Base-by-base conservation (phyloP, 2,113 vertebrate genomes). In the Anoplopoma fimbria region DNA sequence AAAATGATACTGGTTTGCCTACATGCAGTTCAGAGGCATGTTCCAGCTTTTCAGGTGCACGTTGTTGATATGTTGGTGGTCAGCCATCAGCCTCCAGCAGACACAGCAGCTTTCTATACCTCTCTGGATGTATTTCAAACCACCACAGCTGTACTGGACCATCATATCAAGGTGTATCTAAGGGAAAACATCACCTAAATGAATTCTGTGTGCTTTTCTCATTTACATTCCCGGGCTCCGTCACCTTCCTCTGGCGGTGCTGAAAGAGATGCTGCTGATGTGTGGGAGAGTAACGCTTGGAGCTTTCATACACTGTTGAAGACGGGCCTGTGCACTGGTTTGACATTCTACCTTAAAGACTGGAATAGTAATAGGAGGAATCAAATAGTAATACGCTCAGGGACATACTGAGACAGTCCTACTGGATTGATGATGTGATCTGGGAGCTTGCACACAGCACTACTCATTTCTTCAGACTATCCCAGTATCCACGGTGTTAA, bases 171-270 rank as follows among this genome's bases (percentile, higher is more conserved):
- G 7, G 6, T 57, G 17, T n/a, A 71, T 9, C 0, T 2, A 33
- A 45, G 29, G 38, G 17, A 40, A 75, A 79, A 19, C n/a, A n/a
- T n/a, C n/a, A n/a, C n/a, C 62, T 55, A 2, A 51, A 51, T 55
- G 0, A 25, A 63, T 45, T 49, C 36, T 58, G n/a, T 40, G 27
- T 12, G 67, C 31, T 83, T 25, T 68, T 21, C 21, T 71, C 75
- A 83, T 79, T 74, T 64, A 33, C 47, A 84, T 84, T 69, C 13
- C 45, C 14, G n/a, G 68, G 51, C 80, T 68, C 8, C 25, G n/a
- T 49, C 79, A 25, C 67, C 64, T 75, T 29, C 45, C 65, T 38
- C 42, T 29, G 74, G 74, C 60, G 45, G 60, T 17, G 60, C 34
- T 27, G 19, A 74, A 51, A 23, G 25, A 77, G 40, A 62, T 53